A percentile compares a stretch with the other conserved stretches of the same genome.
phyloP scores from a whole-genome alignment of 2,797 vertebrate species.

The Bufotes viridis region DNA sequence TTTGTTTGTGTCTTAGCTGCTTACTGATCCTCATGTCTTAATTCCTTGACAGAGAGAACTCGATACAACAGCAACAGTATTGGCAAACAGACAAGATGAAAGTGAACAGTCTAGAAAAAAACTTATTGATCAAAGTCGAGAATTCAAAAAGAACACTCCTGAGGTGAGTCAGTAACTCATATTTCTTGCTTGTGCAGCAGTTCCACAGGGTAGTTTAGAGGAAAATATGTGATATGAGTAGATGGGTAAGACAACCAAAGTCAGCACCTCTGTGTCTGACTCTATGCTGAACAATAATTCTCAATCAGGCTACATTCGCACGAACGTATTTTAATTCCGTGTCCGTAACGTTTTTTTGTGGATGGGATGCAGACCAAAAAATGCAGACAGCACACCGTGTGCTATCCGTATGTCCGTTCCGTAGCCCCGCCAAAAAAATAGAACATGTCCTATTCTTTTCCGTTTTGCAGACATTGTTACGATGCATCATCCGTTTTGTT shows the following conservation, averaged over 20 bases:
- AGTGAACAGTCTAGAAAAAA: conserved; percentile 92
- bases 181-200: not conserved
- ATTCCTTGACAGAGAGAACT: conserved; percentile 79
- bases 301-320: no score
- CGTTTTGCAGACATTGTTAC: no score
- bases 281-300: no score
- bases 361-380: no score
- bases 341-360: no score
- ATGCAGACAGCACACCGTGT: no score
- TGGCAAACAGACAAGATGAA: conserved; percentile 99
- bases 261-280: no score
- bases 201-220: not conserved
- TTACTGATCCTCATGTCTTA: not conserved
- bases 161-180: conserved; percentile 83
- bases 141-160: conserved; percentile 99
- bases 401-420: no score
- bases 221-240: not conserved
- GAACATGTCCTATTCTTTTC: no score
- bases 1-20: not conserved
- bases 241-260: not conserved
- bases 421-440: no score
- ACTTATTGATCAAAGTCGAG: conserved; percentile 97
- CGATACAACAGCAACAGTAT: conserved; percentile 83
- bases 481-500: no score
- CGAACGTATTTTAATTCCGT: no score